Conservation (phyloP, 2,113 vertebrate genomes). For the Sinosuthora webbiana region DNA sequence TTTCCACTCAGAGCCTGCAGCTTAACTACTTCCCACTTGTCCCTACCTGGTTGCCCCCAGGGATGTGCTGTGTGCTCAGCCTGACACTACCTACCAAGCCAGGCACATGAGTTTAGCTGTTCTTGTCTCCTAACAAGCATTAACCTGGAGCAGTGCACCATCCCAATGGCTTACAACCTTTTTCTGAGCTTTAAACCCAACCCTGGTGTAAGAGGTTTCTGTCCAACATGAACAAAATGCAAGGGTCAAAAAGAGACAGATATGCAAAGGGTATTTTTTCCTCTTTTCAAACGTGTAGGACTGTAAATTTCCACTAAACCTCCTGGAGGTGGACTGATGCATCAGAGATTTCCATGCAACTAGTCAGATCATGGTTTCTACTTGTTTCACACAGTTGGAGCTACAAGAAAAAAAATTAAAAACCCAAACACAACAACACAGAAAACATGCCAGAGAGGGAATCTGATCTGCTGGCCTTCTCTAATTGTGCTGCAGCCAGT, state of each 20-base stretch:
- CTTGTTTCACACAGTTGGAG: neutral
- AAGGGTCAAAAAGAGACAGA: neutral
- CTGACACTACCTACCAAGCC: accelerated
- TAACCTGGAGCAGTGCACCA: neutral
- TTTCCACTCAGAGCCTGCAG: neutral
- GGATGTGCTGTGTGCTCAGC: accelerated
- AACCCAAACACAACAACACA: neutral
- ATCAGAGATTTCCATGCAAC: neutral
- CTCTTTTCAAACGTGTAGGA: neutral
- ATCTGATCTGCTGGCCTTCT: neutral
- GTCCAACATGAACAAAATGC: neutral
- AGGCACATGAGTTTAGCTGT: no score
- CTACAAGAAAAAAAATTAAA: neutral
- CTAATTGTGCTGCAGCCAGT: neutral
- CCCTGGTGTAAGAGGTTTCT: no score
- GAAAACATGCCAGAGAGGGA: accelerated
- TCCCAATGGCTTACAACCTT: neutral
- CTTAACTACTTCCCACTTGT: neutral
- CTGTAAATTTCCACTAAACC: neutral
- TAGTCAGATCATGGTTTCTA: neutral
- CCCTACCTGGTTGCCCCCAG: no score
- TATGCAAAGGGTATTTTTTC: neutral
- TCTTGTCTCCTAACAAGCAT: neutral
- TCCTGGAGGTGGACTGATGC: neutral
- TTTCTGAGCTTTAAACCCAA: neutral